Percentiles rank a stretch among this genome's conserved stretches.
Conservation (phyloP, 2,113 vertebrate species). For the Spilogale gracilis region DNA sequence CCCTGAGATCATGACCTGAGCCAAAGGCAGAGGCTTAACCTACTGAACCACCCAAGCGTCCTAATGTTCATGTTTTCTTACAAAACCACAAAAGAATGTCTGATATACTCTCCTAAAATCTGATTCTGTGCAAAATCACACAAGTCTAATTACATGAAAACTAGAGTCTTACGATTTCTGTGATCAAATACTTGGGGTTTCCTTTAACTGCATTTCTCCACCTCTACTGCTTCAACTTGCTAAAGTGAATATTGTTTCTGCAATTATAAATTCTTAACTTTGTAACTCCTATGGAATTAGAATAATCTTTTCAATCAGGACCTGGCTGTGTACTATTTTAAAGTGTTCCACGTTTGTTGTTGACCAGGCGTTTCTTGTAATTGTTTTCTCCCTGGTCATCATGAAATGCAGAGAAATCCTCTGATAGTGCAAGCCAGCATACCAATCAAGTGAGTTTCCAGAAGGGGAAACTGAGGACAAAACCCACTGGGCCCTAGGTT, state of each 20-base stretch:
- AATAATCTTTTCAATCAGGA: neutral
- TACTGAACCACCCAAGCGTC: too few relatives aligned
- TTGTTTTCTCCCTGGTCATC: neutral
- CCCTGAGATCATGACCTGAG: too few relatives aligned
- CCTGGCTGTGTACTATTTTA: neutral
- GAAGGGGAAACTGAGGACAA: neutral
- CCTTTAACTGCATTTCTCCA: neutral
- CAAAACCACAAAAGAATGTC: neutral
- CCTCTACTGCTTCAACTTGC: neutral
- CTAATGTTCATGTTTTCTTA: neutral
- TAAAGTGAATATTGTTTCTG: neutral
- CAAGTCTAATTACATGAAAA: neutral
- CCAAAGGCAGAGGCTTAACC: too few relatives aligned
- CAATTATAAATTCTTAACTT: neutral
- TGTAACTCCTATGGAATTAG: neutral
- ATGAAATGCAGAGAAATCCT: neutral
- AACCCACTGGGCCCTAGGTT: neutral
- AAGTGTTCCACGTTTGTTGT: neutral
- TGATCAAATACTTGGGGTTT: neutral
- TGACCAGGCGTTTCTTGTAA: neutral
- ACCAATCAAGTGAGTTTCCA: too few relatives aligned
- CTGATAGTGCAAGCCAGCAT: neutral
- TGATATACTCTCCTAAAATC: neutral
- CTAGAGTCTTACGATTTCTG: neutral
- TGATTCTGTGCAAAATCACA: neutral